These are phyloP conservation scores for Recurvirostra avosetta DNA, from an alignment of 2,113 vertebrate genomes.

Conservation along the genomic window DNA sequence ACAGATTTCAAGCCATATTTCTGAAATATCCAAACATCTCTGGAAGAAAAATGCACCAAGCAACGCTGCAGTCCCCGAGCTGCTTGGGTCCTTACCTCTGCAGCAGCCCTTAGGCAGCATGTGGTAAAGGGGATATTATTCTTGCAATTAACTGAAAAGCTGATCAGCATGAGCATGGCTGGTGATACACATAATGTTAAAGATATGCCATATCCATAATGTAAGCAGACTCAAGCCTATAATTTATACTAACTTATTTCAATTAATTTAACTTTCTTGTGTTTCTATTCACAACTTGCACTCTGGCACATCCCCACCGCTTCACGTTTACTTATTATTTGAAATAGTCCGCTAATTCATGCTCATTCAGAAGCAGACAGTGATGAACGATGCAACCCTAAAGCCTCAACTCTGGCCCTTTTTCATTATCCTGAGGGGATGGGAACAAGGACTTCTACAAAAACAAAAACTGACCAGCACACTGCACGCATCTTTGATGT, in stretches of 20 bases:
- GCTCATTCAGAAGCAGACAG: not conserved
- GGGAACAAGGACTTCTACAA: not conserved
- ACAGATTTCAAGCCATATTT: not conserved
- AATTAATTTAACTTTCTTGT: not conserved
- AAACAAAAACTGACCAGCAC: not conserved
- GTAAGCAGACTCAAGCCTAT: not conserved
- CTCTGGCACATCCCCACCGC: not conserved
- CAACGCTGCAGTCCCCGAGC: not conserved
- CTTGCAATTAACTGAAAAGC: not conserved
- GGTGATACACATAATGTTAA: rapidly evolving
- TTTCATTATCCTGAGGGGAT: not conserved
- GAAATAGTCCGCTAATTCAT: not conserved
- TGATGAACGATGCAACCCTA: not conserved
- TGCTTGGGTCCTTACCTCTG: not conserved
- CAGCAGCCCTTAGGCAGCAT: not conserved
- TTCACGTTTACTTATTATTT: not conserved
- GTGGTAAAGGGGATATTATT: not conserved
- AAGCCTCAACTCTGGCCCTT: not conserved
- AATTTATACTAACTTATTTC: not conserved
- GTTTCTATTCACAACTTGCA: not conserved
- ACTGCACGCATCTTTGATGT: not conserved
- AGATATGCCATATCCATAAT: not conserved
- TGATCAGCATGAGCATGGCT: not conserved
- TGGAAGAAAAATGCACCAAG: not conserved
- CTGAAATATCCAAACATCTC: not conserved